These are phyloP conservation scores for Arge pagana DNA, from an alignment of 2,888 invertebrate species.

Conservation along the genomic window DNA sequence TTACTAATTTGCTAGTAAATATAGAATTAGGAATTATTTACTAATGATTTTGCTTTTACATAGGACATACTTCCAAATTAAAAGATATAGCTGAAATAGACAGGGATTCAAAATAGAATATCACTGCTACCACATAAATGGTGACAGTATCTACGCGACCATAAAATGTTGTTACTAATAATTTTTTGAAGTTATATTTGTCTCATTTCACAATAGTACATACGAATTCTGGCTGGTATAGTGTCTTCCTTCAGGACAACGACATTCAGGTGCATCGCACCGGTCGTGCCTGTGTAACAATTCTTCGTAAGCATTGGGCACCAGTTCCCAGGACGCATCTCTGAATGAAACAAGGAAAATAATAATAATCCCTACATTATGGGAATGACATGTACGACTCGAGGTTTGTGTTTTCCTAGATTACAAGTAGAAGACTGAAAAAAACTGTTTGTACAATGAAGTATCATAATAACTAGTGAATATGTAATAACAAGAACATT, in stretches of 20 bases:
- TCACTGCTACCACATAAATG: background rate
- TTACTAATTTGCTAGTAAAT: too few relatives aligned
- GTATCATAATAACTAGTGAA: background rate
- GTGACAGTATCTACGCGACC: background rate
- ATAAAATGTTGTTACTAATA: too few relatives aligned
- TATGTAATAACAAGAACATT: conserved; percentile 25
- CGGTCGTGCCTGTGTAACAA: conserved; percentile 66
- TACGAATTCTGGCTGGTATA: conserved; percentile 56
- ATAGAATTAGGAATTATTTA: too few relatives aligned
- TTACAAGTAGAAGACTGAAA: too few relatives aligned
- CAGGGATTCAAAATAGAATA: too few relatives aligned
- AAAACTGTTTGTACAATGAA: background rate
- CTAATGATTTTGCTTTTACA: too few relatives aligned
- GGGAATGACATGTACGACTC: too few relatives aligned
- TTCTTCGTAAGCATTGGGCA: conserved; percentile 76
- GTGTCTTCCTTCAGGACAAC: conserved; percentile 64
- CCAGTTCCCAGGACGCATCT: conserved; percentile 84
- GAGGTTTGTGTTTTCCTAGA: too few relatives aligned
- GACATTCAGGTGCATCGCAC: conserved; percentile 68
- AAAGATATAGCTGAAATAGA: too few relatives aligned
- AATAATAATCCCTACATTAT: background rate
- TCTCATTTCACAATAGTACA: conserved; percentile 30
- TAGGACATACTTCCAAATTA: too few relatives aligned
- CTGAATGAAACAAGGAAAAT: conserved; percentile 57
- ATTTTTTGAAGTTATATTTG: background rate